Percentiles rank a stretch among this genome's conserved stretches.
phyloP scores from a whole-genome alignment of 2,113 vertebrate species.

The Elaphurus davidianus region DNA sequence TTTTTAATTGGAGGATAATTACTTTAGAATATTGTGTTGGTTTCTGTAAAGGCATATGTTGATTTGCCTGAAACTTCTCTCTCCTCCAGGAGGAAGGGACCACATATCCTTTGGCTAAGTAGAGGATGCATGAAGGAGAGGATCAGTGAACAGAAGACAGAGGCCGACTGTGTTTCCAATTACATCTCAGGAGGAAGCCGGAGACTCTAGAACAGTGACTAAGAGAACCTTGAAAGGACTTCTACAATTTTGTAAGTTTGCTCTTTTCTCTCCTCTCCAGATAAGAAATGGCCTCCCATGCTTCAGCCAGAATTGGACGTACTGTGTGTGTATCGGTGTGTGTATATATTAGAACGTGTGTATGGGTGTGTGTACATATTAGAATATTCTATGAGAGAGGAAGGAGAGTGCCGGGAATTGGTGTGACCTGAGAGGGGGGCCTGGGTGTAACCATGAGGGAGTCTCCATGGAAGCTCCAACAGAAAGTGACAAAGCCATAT shows the following conservation, averaged over 20 bases:
- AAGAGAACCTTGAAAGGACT: conserved; percentile 46
- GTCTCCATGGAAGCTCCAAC: not conserved
- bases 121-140: not conserved
- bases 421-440: not conserved
- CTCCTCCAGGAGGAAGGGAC: not conserved
- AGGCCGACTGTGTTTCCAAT: conserved; percentile 55
- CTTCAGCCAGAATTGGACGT: not conserved
- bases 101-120: not conserved
- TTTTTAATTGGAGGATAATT: not conserved
- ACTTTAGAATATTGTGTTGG: not conserved
- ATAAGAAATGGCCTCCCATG: not conserved
- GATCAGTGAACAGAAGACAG: conserved; percentile 45
- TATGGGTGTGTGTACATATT: not conserved
- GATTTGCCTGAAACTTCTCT: not conserved
- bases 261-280: not conserved
- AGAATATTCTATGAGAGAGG: not conserved
- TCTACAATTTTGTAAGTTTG: not conserved
- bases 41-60: not conserved
- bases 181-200: conserved; percentile 49
- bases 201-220: not conserved
- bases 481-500: not conserved
- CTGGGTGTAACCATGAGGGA: not conserved
- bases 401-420: not conserved
- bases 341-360: not conserved
- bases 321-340: not conserved